These are phyloP conservation scores for Schizopygopsis malacanthus DNA, from an alignment of 2,797 vertebrate genomes.

Conservation along the genomic window DNA sequence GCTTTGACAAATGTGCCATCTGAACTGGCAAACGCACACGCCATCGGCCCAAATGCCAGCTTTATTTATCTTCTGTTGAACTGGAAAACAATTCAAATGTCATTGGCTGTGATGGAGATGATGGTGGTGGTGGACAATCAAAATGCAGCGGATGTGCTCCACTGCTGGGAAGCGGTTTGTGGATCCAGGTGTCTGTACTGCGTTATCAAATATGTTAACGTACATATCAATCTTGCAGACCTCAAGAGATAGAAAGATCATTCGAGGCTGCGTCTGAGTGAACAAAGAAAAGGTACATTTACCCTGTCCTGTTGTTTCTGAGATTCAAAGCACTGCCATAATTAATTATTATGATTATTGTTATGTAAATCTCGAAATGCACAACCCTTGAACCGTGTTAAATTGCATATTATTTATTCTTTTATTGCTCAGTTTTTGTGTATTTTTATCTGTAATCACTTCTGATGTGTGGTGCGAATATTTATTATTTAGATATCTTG, in stretches of 20 bases:
- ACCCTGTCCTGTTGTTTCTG: background rate
- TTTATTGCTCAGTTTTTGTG: background rate
- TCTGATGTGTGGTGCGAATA: background rate
- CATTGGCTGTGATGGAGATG: slow-evolving; percentile 62
- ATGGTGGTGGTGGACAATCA: slow-evolving; percentile 54
- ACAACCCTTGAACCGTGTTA: background rate
- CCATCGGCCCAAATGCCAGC: slow-evolving; percentile 77
- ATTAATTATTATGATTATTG: background rate
- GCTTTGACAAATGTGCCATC: slow-evolving; percentile 66
- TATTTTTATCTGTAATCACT: slow-evolving; percentile 1
- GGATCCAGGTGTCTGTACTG: slow-evolving; percentile 7
- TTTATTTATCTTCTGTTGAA: slow-evolving; percentile 76
- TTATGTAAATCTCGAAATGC: background rate
- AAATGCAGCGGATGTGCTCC: slow-evolving; percentile 32
- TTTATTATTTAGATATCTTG: slow-evolving; percentile 25
- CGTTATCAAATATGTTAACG: slow-evolving; percentile 22
- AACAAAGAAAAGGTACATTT: background rate
- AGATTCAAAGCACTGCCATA: slow-evolving; percentile 17
- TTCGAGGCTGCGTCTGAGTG: background rate
- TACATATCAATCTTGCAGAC: slow-evolving; percentile 18
- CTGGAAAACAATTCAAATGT: slow-evolving; percentile 74
- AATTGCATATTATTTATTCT: slow-evolving; percentile 8
- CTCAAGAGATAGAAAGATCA: background rate
- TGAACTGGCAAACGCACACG: slow-evolving; percentile 60
- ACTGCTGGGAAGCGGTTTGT: slow-evolving; percentile 14